phyloP scores from a whole-genome alignment of 2,113 vertebrate genomes.

The Bubo bubo region DNA sequence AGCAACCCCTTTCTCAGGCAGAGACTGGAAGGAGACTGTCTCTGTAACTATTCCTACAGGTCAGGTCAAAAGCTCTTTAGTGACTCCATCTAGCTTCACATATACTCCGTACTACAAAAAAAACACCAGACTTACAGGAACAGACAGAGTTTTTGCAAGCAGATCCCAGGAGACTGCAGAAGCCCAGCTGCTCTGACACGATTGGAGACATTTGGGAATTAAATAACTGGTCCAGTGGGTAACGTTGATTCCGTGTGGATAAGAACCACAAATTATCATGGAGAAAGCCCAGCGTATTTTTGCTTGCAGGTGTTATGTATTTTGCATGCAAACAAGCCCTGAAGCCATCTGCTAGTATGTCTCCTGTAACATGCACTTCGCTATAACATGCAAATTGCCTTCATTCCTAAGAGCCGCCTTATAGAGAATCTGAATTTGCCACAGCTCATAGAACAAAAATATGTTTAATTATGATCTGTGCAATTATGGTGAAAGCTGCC shows the following conservation, averaged over 20 bases:
- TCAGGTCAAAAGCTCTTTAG: neutral
- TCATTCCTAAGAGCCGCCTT: neutral
- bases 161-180: neutral
- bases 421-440: constrained; percentile 19
- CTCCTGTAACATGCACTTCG: constrained; percentile 6
- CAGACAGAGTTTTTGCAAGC: neutral
- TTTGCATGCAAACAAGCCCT: constrained; percentile 9
- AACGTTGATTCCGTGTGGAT: neutral
- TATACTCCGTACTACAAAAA: neutral
- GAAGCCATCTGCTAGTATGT: constrained; percentile 16
- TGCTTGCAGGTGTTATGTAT: constrained; percentile 24
- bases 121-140: neutral
- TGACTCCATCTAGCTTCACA: neutral
- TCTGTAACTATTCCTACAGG: neutral
- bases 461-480: constrained; percentile 49
- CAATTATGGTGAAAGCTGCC: constrained; percentile 3
- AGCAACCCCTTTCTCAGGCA: neutral
- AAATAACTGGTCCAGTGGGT: neutral
- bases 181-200: neutral
- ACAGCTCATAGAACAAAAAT: constrained; percentile 42
- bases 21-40: neutral
- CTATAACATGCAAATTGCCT: constrained; percentile 12
- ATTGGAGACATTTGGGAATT: neutral
- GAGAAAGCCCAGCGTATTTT: neutral
- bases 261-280: neutral